Base-by-base conservation (phyloP, 2,113 vertebrate genomes). In the Oncorhynchus mykiss region DNA sequence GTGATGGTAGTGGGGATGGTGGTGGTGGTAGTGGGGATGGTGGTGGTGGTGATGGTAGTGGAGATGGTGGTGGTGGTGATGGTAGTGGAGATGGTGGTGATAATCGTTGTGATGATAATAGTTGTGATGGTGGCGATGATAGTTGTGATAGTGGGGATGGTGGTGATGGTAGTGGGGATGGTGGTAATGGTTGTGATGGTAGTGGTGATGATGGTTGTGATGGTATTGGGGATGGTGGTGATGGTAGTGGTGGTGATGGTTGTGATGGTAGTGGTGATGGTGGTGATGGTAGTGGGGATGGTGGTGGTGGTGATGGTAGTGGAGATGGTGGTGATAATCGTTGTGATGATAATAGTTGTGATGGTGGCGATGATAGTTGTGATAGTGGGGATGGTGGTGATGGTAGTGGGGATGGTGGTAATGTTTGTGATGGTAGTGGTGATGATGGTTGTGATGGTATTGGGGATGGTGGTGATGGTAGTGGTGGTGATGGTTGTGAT, bases 161-260 rank as follows among this genome's bases (percentile, higher is more conserved):
- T 27, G 62, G 64, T 39, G 71, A 45, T 4, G 67, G 29, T 29
- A 4, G 0, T 29, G 29, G 29, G 0, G 29, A 5, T 31, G 31
- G 1, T 5, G 1, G 31, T 31, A 5, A 5, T 31, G 0, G 34
- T 39, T 7, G 27, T 0, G 27, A 3, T 29, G 27, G 0, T 29
- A 3, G 27, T 29, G 0, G 3, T 29, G 27, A 0, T 3, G 3
- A 0, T 39, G 1, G 0, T 9, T 1, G 8, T 2, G 1, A 1
- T 39, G 39, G 0, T 39, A 0, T 0, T 9, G 66, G 39, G 5
- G 67, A 3, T 68, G 8, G 60, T 22, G n/a, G 4, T 5, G 29
- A 1, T 5, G 4, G 67, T 68, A 2, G 34, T 22, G 67, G 7
- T 45, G 31, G 6, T 22, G n/a, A 65, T 68, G 6, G 27, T 2